Evolutionary conservation across 2,797 vertebrate species (phyloP), one percentile per base, ranked within the genome.

Genomic region (Myioborus melanocephalus): DNA sequence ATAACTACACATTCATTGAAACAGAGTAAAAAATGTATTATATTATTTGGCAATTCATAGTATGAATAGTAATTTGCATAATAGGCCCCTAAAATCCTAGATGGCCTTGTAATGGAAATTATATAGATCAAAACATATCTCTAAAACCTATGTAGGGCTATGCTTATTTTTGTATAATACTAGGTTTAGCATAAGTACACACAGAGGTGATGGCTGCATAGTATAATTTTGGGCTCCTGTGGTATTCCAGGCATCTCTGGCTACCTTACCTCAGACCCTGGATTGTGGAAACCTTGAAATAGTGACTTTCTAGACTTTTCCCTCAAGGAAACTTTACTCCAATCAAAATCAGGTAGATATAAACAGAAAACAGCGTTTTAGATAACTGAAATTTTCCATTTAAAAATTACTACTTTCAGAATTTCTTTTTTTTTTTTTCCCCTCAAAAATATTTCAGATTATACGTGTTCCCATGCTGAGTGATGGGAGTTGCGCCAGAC

Each of bases 21-120:
- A 89, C 7, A 15, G 49, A 65, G 14, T 18, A 46, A 92, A 79
- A 87, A 89, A 60, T 3, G 1, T 22, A 71, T 61, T 81, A 17
- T 71, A 32, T 77, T 59, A 85, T 68, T 35, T 41, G 17, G 8
- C 21, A 53, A 83, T 83, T 87, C 76, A 73, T 85, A 43, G 28
- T 64, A 70, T 61, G 18, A 71, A 69, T 55, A 75, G 15, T 21
- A 77, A 78, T 92, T 93, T 92, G 22, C 43, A 76, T 83, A 87
- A 85, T 32, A 85, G 30, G 14, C 7, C 20, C 49, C n/a, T 68
- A 76, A 92, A 92, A 73, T n/a, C 23, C 27, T 53, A 61, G 93
- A 75, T 60, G 30, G 15, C 15, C 14, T 68, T 34, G 41, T 44
- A 85, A 82, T 39, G 27, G 24, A 73, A 87, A 77, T 56, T 41